Base-by-base conservation (phyloP, 2,888 invertebrate genomes). In the Pristionchus fissidentatus region DNA sequence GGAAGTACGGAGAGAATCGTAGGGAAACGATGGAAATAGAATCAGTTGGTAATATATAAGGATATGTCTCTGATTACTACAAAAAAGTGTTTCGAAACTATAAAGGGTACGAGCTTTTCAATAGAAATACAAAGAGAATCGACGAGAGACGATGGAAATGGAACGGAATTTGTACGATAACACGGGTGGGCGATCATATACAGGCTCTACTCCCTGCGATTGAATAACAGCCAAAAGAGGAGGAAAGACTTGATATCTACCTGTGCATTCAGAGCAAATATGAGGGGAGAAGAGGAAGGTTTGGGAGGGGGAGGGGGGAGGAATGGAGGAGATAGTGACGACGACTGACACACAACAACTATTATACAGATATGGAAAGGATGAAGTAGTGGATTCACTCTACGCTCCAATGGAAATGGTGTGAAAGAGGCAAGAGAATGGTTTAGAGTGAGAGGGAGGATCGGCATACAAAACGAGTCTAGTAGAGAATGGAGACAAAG, bases 251-350 rank as follows among this genome's bases (percentile, higher is more conserved):
- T 62, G 62, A 62, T 73, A 73, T 73, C 73, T 73, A 73, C 38
- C 43, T 73, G n/a, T 41, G 43, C 41, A 73, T 73, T 73, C 73
- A 73, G 43, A 73, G 73, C 73, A 73, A 73, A 73, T 73, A 73
- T 73, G 52, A 38, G 22, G 78, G 32, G n/a, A 29, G 15, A 29
- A 52, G 78, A 78, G 32, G 78, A 78, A 55, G 49, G 73, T 73
- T 43, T 73, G 43, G 73, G 10, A 62, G 62, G 26, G 62, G n/a
- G 15, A 29, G 62, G 62, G 62, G 13, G 15, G 32, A 55, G 49
- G 55, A 41, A 78, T 29, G 41, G 78, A 55, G 62, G 29, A 35
- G 78, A 78, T 32, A 55, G 41, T n/a, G 62, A 29, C 26, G 15
- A 29, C 52, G 49, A 78, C 29, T 52, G 78, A 29, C 49, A 55